Percentiles rank a stretch among this genome's conserved stretches.
These are phyloP conservation scores for Hetaerina titia DNA, from an alignment of 2,888 invertebrate species.

Conservation along the genomic window DNA sequence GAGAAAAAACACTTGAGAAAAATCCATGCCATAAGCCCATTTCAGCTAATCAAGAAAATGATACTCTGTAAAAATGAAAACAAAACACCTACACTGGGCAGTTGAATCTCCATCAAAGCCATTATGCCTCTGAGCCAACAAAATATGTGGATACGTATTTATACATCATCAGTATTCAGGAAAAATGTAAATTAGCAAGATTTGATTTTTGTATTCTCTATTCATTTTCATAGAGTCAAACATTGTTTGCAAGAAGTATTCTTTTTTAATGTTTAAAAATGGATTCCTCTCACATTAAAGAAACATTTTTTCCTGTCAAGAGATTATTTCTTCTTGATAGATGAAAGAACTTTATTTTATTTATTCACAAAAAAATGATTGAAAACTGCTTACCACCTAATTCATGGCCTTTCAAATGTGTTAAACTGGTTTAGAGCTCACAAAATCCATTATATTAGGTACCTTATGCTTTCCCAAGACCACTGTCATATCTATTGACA, in stretches of 20 bases:
- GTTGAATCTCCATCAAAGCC: conserved; percentile 60
- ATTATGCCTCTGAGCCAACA: conserved; percentile 51
- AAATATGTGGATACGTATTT: background rate
- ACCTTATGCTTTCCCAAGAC: background rate
- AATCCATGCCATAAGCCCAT: background rate
- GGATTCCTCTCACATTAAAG: background rate
- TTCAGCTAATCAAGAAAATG: background rate
- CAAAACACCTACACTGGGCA: background rate
- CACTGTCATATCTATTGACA: background rate
- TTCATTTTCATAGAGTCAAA: background rate
- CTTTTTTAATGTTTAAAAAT: background rate
- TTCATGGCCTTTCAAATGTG: conserved; percentile 2
- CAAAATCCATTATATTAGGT: background rate
- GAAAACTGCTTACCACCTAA: conserved; percentile 54
- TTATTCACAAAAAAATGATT: background rate
- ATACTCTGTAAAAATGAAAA: background rate
- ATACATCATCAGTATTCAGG: background rate
- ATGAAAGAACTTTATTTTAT: background rate
- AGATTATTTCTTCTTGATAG: background rate
- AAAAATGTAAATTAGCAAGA: background rate
- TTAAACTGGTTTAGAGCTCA: background rate
- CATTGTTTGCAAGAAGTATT: background rate
- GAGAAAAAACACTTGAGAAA: background rate
- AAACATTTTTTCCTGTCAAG: background rate
- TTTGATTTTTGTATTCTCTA: background rate